Evolutionary conservation across 2,113 vertebrate genomes (phyloP).

Genomic region (Butorides virescens): DNA sequence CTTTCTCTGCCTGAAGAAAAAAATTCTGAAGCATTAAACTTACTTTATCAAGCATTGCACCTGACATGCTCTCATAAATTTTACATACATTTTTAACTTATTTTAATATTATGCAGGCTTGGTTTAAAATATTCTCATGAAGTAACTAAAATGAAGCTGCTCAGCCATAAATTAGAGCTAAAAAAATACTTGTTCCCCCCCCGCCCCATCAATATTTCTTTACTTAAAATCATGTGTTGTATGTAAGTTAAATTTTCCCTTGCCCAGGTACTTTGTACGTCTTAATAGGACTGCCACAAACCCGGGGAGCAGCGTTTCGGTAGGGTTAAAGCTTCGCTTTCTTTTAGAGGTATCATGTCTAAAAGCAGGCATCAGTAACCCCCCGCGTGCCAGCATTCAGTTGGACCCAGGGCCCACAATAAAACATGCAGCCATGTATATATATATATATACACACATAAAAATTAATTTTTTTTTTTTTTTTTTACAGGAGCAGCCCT

Average conservation of each 20-base stretch:
- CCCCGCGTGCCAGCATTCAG: neutral
- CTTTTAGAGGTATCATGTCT: neutral
- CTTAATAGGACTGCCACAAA: neutral
- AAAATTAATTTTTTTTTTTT: neutral
- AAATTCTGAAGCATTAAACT: constrained; percentile 76
- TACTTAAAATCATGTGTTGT: constrained; percentile 48
- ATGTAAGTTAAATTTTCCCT: constrained; percentile 10
- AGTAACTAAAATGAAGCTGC: constrained; percentile 68
- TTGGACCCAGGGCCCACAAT: neutral
- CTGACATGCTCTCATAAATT: constrained; percentile 80
- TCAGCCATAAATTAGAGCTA: constrained; percentile 66
- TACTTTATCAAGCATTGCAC: constrained; percentile 80
- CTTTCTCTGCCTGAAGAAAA: constrained; percentile 75
- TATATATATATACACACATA: too few species aligned
- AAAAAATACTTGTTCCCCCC: constrained; percentile 33
- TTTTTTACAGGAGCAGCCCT: neutral
- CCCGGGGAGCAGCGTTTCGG: neutral
- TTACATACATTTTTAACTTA: constrained; percentile 79
- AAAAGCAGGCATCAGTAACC: neutral
- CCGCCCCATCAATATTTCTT: constrained; percentile 16
- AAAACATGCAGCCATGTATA: too few species aligned
- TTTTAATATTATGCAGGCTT: constrained; percentile 75
- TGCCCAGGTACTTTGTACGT: constrained; percentile 2
- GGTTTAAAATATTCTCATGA: constrained; percentile 70
- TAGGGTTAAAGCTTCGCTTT: neutral